Evolutionary conservation across 2,113 vertebrate species (phyloP).

Genomic region (Ovibos moschatus): DNA sequence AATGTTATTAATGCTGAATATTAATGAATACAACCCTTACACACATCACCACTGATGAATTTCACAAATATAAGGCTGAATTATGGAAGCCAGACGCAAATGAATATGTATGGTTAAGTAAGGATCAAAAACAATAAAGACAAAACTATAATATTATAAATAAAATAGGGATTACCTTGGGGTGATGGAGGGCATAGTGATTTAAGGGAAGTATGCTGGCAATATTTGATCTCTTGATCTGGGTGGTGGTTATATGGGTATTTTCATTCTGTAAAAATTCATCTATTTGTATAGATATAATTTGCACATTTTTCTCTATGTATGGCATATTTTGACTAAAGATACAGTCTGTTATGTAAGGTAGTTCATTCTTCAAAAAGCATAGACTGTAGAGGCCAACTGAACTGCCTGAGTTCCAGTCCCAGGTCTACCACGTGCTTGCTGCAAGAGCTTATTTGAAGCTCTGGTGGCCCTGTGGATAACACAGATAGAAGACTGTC

Average conservation of each 20-base stretch:
- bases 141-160: neutral
- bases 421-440: neutral
- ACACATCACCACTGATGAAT: neutral
- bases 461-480: neutral
- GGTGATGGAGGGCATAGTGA: neutral
- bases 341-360: neutral
- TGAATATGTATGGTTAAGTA: neutral
- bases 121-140: neutral
- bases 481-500: neutral
- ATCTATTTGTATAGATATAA: neutral
- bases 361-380: neutral
- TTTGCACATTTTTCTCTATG: neutral
- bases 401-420: neutral
- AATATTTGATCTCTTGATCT: neutral
- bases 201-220: accelerated
- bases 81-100: neutral
- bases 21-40: neutral
- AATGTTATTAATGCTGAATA: neutral
- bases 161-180: neutral
- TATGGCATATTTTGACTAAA: neutral
- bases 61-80: neutral
- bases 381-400: neutral
- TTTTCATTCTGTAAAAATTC: neutral
- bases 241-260: neutral
- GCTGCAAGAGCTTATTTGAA: neutral